Evolutionary conservation across 2,113 vertebrate genomes (phyloP), one percentile per base, ranked within the genome.

Genomic region (Epinephelus moara): DNA sequence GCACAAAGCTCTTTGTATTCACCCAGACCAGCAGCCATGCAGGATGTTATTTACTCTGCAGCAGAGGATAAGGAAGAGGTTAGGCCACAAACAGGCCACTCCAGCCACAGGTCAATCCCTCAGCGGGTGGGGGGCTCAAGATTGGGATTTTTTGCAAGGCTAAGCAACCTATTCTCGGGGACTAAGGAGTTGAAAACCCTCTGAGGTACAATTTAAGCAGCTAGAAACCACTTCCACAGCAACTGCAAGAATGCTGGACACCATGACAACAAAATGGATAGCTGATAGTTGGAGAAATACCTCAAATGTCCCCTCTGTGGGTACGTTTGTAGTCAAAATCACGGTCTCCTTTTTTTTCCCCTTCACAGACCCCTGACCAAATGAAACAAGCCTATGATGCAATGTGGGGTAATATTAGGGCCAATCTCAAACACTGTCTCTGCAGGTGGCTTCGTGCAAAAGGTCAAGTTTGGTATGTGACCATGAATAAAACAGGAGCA

Each of bases 1-100:
- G 92, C 88, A 89, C 92, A 93, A 87, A 89, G 74, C 88, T 78
- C 80, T 86, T 85, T 74, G 69, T 88, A 84, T 91, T 89, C 76
- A 67, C 75, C 62, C 71, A 66, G 60, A 90, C 88, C 71, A 63
- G 81, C 82, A 76, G 75, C 84, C 83, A 68, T 79, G 88, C 85
- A 88, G 82, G 75, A 82, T 67, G 77, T 56, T 90, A 86, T 94
- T 90, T 88, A 85, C 84, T 88, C 78, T 85, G 78, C 81, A 70
- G 80, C 60, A 4, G 57, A 83, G 91, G 81, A 89, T 91, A 84
- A 92, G 72, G 67, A 83, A 64, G 82, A 91, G 75, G 84, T 80
- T 79, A 74, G 80, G 71, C 82, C 74, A 81, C 77, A 75, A 75
- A 85, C 82, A 40, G 74, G 15, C 59, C 14, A 45, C 86, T 83